A percentile compares a stretch with the other conserved stretches of the same genome.
These are phyloP conservation scores for Fopius arisanus DNA, from an alignment of 1,140 invertebrate species.

Conservation along the genomic window DNA sequence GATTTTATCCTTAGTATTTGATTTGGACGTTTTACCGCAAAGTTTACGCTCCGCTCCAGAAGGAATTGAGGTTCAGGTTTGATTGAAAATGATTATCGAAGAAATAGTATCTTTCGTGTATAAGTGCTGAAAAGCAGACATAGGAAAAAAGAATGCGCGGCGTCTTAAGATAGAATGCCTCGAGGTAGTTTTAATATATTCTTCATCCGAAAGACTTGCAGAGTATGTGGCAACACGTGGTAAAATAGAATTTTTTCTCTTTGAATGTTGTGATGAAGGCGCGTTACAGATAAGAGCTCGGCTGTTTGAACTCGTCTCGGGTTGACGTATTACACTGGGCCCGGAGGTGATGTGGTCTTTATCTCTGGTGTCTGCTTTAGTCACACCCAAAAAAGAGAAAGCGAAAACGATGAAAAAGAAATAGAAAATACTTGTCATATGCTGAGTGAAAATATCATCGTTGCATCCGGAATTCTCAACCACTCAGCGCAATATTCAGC, in stretches of 20 bases:
- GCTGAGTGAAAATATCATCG: not conserved
- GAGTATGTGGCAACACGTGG: not conserved
- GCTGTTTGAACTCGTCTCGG: not conserved
- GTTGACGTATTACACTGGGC: not conserved
- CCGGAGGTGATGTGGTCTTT: not conserved
- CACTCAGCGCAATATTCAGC: too few relatives aligned
- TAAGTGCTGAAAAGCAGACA: not conserved
- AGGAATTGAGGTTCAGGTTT: not conserved
- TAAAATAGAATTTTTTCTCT: not conserved
- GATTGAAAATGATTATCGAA: not conserved
- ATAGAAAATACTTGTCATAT: not conserved
- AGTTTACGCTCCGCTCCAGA: not conserved
- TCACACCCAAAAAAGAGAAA: not conserved
- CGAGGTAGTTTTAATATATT: not conserved
- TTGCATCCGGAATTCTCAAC: not conserved
- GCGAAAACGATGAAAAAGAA: not conserved
- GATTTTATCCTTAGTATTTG: not conserved
- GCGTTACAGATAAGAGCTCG: not conserved
- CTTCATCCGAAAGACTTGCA: not conserved
- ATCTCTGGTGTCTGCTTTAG: not conserved
- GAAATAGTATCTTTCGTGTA: not conserved
- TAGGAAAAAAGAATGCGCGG: not conserved
- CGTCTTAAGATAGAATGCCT: not conserved
- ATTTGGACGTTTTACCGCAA: not conserved
- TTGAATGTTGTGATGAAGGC: not conserved